Conservation (phyloP, 2,888 invertebrate species). For the Strigamia crassipes region DNA sequence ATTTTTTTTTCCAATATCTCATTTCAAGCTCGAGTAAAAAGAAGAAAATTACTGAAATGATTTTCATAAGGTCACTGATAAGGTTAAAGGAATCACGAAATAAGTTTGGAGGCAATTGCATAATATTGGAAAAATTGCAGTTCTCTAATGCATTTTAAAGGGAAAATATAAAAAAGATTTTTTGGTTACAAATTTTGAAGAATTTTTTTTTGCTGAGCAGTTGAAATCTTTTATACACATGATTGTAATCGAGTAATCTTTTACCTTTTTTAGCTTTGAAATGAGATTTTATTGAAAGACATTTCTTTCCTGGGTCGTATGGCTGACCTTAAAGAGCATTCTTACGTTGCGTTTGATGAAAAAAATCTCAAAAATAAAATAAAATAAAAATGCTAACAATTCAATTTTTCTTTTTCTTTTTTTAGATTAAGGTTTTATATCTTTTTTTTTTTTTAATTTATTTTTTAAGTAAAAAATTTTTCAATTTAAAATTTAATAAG, state of each 20-base stretch:
- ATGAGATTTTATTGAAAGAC: slow-evolving; percentile 8
- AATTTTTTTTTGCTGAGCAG: not conserved
- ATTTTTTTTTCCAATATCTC: not conserved
- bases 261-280: not conserved
- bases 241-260: slow-evolving; percentile 16
- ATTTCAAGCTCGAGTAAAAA: not conserved
- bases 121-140: not conserved
- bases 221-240: not conserved
- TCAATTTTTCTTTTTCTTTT: not conserved
- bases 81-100: not conserved
- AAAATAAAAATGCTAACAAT: not conserved
- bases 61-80: not conserved
- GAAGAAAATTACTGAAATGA: not conserved
- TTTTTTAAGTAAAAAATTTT: not conserved
- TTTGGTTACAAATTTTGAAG: not conserved
- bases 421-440: not conserved
- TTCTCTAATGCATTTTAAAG: not conserved
- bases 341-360: not conserved
- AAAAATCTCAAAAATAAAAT: not conserved
- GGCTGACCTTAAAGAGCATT: not conserved
- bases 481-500: not conserved
- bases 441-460: not conserved
- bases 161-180: not conserved
- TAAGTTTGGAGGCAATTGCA: not conserved
- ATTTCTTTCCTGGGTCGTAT: not conserved